Evolutionary conservation across 2,888 invertebrate genomes (phyloP).

Genomic region (Microctonus aethiopoides): DNA sequence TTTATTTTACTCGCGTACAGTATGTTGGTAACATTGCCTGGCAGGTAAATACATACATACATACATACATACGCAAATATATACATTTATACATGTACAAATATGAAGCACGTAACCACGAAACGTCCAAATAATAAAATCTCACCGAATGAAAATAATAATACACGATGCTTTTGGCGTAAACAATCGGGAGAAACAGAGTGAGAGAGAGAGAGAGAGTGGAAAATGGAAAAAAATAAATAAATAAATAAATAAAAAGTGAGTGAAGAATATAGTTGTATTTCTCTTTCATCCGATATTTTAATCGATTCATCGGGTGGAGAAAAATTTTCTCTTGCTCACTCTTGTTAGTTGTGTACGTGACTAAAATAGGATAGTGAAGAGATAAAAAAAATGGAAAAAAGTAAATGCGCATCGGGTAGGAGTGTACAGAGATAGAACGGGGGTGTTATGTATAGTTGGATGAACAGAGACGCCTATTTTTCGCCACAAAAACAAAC

Average conservation of each 20-base stretch:
- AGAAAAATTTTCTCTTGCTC: neutral
- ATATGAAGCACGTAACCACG: slow-evolving; percentile 32
- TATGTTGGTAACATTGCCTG: slow-evolving; percentile 14
- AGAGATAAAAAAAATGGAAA: neutral
- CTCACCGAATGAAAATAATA: slow-evolving; percentile 33
- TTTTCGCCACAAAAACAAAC: slow-evolving; percentile 31
- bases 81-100: slow-evolving; percentile 3
- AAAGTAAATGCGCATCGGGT: neutral
- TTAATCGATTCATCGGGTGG: slow-evolving; percentile 35
- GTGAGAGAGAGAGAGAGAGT: neutral
- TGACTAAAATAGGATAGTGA: neutral
- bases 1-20: slow-evolving; percentile 8
- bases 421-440: neutral
- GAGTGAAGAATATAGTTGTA: neutral
- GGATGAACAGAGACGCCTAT: slow-evolving; percentile 25
- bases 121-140: slow-evolving; percentile 36
- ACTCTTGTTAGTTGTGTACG: neutral
- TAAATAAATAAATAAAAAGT: neutral
- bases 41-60: slow-evolving; percentile 21
- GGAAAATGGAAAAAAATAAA: neutral
- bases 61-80: too few relatives aligned
- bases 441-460: slow-evolving; percentile 15
- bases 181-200: neutral
- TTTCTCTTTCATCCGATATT: slow-evolving; percentile 16
- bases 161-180: slow-evolving; percentile 7